These are phyloP conservation scores for Hypanus sabinus DNA, from an alignment of 2,113 vertebrate genomes.

Conservation along the genomic window DNA sequence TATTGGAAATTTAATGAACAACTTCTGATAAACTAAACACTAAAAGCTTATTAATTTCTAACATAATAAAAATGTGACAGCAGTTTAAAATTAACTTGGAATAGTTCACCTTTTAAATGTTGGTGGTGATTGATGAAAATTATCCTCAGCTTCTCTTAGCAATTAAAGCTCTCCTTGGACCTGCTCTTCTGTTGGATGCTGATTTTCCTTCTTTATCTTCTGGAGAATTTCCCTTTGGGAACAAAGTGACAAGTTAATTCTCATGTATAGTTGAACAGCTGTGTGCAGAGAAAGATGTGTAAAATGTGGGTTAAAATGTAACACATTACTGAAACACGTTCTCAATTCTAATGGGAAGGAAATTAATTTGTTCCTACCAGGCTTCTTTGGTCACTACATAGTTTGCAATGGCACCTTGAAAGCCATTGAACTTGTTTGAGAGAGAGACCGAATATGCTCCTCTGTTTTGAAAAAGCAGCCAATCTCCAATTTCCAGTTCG, in stretches of 20 bases:
- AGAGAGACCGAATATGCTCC: conserved; percentile 53
- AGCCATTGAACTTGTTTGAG: not conserved
- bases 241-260: not conserved
- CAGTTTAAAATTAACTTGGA: not conserved
- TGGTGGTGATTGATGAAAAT: not conserved
- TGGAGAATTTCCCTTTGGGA: not conserved
- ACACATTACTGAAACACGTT: not conserved
- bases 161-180: not conserved
- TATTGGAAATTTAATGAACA: not conserved
- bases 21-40: not conserved
- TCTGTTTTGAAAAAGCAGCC: conserved; percentile 65
- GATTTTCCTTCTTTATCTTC: not conserved
- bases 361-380: conserved; percentile 54
- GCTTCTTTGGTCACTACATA: conserved; percentile 58
- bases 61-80: not conserved
- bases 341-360: not conserved
- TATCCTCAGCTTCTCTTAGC: not conserved
- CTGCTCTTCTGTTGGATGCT: not conserved
- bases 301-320: not conserved
- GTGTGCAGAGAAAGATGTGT: not conserved
- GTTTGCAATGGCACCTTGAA: conserved; percentile 44
- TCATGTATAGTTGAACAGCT: not conserved
- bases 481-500: conserved; percentile 56
- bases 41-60: not conserved
- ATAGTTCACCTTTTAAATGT: not conserved